These are phyloP conservation scores for Sinocyclocheilus anshuiensis DNA, from an alignment of 2,113 vertebrate genomes.

Conservation along the genomic window DNA sequence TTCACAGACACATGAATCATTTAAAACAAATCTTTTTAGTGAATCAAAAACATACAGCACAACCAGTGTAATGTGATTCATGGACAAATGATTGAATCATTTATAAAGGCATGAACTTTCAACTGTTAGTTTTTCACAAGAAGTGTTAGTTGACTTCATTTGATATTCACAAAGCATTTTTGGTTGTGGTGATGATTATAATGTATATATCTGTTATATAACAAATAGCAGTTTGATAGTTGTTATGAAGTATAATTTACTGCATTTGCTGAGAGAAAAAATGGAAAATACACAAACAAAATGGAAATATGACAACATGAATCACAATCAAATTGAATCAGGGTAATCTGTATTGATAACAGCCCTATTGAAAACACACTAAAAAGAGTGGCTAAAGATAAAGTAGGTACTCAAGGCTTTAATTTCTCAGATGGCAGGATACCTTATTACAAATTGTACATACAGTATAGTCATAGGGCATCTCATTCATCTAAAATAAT, in stretches of 20 bases:
- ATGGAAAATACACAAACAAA: not conserved
- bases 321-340: not conserved
- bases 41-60: not conserved
- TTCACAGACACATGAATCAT: not conserved
- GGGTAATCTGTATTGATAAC: not conserved
- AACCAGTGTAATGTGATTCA: not conserved
- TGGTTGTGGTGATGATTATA: not conserved
- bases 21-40: not conserved
- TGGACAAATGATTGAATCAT: not conserved
- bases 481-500: conserved; percentile 8
- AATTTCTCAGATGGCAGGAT: not conserved
- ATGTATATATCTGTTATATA: not conserved
- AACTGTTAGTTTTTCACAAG: not conserved
- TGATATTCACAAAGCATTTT: not conserved
- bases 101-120: not conserved
- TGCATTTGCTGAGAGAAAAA: not conserved
- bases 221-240: not conserved
- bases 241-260: not conserved
- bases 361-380: not conserved
- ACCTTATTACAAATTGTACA: not conserved
- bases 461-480: not conserved
- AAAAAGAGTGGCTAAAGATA: not conserved
- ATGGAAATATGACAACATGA: not conserved
- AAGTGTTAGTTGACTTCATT: not conserved
- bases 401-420: not conserved